Evolutionary conservation across 2,113 vertebrate species (phyloP), one percentile per base, ranked within the genome.

Genomic region (Hyperoodon ampullatus): DNA sequence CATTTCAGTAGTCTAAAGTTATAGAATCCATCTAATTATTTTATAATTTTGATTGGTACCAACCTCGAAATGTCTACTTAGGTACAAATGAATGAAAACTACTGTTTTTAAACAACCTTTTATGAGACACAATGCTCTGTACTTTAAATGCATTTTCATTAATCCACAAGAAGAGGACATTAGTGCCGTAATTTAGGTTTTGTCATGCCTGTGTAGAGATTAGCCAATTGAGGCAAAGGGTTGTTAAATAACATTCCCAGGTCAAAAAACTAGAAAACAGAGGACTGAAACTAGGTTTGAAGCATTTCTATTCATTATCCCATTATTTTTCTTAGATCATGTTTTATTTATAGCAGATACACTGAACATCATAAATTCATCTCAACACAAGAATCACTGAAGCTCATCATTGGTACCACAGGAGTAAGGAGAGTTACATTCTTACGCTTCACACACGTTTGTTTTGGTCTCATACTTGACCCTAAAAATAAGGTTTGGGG

Each of bases 341-440:
- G 12, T 47, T 94, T 87, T 89, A 70, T 74, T 84, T 94, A 65
- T 30, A 71, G 8, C 19, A n/a, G 84, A 47, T 87, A 93, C 94
- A 53, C 5, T 53, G 68, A 95, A 16, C 30, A 91, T 53, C 18
- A 65, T 53, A 84, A 42, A 94, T 61, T 84, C 35, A 75, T 61
- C 28, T 88, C 39, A 88, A 21, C 15, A 47, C 15, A 91, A 77
- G 14, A 2, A 75, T 86, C 18, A 28, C 19, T 44, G 44, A 85
- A 93, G 63, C 8, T 60, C 26, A 66, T 15, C n/a, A 80, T 21
- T 80, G 81, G 53, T 0, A 68, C 10, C 5, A 60, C 9, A 24
- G n/a, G 16, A 94, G 16, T 26, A 16, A 82, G 88, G 61, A 68
- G 7, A 66, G 35, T 68, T 58, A 65, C 2, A 61, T 55, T n/a